Conservation (phyloP, 2,797 vertebrate species). For the Coluber constrictor region DNA sequence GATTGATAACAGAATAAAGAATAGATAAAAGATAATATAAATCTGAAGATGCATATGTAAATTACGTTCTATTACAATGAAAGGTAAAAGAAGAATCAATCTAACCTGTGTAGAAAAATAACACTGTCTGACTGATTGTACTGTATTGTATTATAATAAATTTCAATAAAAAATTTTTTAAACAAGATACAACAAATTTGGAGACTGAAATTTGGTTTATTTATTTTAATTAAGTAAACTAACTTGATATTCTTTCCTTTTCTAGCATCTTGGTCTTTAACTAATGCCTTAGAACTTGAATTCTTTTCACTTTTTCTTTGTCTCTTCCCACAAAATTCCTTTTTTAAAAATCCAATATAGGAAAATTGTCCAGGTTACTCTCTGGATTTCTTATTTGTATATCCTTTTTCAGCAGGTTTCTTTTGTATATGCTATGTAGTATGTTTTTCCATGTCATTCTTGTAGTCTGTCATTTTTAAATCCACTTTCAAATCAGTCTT, state of each 20-base stretch:
- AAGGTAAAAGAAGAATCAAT: too few species aligned
- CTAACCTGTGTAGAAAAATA: too few species aligned
- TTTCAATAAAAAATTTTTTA: too few species aligned
- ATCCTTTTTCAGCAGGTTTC: not conserved
- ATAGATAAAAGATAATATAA: too few species aligned
- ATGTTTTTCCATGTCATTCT: not conserved
- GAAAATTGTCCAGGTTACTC: not conserved
- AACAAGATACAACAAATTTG: not conserved
- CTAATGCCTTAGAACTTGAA: not conserved
- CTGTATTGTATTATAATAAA: too few species aligned
- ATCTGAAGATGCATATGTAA: too few species aligned
- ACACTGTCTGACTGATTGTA: too few species aligned
- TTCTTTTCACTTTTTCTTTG: not conserved
- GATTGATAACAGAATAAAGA: too few species aligned
- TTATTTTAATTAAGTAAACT: not conserved
- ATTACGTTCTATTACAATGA: too few species aligned
- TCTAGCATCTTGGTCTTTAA: not conserved
- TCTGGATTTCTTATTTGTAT: not conserved
- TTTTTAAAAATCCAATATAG: not conserved
- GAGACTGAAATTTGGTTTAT: not conserved
- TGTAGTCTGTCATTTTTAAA: not conserved
- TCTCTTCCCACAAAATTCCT: not conserved
- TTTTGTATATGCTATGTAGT: not conserved
- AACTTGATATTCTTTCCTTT: not conserved
- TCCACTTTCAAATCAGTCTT: not conserved